Evolutionary conservation across 2,113 vertebrate species (phyloP).

Genomic region (Embiotoca jacksoni): DNA sequence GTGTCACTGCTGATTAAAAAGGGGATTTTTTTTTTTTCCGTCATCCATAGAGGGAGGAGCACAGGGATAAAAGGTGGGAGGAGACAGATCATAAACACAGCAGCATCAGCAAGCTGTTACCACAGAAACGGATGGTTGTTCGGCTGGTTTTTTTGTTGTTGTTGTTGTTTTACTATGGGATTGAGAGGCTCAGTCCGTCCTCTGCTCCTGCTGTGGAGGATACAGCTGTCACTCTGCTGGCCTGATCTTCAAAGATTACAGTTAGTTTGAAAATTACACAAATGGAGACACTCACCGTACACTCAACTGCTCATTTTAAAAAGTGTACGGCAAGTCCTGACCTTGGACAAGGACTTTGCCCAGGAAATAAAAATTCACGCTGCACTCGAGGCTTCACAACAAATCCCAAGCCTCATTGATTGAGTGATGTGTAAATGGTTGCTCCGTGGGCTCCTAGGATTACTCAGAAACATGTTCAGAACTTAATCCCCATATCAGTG

Average conservation of each 20-base stretch:
- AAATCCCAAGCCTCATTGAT: constrained; percentile 77
- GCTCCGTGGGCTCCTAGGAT: constrained; percentile 70
- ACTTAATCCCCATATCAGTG: constrained; percentile 75
- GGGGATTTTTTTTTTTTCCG: constrained; percentile 68
- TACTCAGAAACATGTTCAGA: constrained; percentile 78
- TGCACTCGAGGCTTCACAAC: constrained; percentile 62
- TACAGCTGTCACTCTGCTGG: constrained; percentile 41
- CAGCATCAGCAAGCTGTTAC: constrained; percentile 61
- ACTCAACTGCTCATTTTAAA: constrained; percentile 19
- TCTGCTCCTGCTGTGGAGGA: constrained; percentile 30
- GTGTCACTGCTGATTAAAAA: constrained; percentile 82
- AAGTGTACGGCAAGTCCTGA: constrained; percentile 31
- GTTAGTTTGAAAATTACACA: background rate
- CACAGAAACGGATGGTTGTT: constrained; percentile 59
- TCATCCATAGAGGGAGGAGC: constrained; percentile 62
- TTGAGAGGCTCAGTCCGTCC: constrained; percentile 53
- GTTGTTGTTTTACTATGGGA: constrained; percentile 31
- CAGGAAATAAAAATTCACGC: constrained; percentile 59
- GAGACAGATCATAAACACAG: constrained; percentile 71
- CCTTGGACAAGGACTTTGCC: constrained; percentile 63
- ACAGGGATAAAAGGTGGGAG: constrained; percentile 64
- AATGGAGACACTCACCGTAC: background rate
- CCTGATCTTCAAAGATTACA: background rate
- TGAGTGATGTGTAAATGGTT: constrained; percentile 78
- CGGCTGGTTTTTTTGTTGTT: background rate